A percentile compares a stretch with the other conserved stretches of the same genome.
Evolutionary conservation across 2,113 vertebrate genomes (phyloP).

Genomic region (Syrrhaptes paradoxus): DNA sequence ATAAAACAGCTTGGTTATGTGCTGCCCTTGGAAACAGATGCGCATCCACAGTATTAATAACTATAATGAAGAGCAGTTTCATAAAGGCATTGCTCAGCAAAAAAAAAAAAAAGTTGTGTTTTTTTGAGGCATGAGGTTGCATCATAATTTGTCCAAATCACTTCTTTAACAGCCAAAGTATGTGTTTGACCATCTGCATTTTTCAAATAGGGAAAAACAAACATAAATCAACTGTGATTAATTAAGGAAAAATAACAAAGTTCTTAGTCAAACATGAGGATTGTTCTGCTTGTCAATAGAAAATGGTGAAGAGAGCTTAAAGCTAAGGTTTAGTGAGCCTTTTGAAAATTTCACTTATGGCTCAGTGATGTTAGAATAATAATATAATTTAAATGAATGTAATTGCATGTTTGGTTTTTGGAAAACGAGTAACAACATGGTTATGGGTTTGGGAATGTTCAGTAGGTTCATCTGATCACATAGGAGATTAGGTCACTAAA

Average conservation of each 20-base stretch:
- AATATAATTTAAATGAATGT: not conserved
- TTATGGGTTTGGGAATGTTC: not conserved
- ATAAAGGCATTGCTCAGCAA: not conserved
- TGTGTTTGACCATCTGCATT: not conserved
- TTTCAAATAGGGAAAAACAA: not conserved
- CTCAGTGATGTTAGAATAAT: not conserved
- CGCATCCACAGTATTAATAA: not conserved
- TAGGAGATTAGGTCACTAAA: not conserved
- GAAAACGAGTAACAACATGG: not conserved
- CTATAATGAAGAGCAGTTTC: not conserved
- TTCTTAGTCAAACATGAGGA: not conserved
- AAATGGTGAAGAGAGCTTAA: not conserved
- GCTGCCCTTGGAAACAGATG: not conserved
- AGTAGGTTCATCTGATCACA: not conserved
- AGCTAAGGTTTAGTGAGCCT: not conserved
- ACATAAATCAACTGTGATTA: not conserved
- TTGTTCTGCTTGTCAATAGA: not conserved
- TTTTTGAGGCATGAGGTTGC: not conserved
- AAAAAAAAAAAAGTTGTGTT: conserved; percentile 6
- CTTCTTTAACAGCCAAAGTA: conserved; percentile 54
- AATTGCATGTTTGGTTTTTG: not conserved
- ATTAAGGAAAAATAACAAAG: not conserved
- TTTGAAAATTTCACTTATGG: not conserved
- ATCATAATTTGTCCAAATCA: not conserved
- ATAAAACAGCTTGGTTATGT: not conserved